Percentiles rank a stretch among this genome's conserved stretches.
phyloP scores from a whole-genome alignment of 2,797 vertebrate species.

The Falco concolor region DNA sequence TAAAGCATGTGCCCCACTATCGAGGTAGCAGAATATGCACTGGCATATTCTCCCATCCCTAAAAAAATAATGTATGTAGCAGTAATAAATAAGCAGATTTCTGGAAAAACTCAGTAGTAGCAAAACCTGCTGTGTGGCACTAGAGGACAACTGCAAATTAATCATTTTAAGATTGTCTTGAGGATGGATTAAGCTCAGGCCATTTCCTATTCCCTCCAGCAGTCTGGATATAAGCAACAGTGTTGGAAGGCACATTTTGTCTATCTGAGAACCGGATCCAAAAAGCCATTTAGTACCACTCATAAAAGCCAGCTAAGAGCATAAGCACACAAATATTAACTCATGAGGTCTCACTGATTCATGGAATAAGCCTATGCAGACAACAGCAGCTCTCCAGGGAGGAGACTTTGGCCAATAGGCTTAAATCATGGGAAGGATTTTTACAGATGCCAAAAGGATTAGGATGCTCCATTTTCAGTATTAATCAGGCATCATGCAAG shows the following conservation, averaged over 20 bases:
- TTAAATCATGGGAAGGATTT: background rate
- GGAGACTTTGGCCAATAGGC: background rate
- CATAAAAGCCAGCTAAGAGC: background rate
- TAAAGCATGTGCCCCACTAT: background rate
- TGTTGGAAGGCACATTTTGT: background rate
- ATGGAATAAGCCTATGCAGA: background rate
- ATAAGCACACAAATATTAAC: background rate
- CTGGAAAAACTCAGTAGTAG: background rate
- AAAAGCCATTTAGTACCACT: background rate
- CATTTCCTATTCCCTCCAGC: slow-evolving; percentile 1
- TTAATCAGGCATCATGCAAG: background rate
- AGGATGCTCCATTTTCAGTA: background rate
- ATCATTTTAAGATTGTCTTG: slow-evolving; percentile 12
- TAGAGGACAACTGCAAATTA: background rate
- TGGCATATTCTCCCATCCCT: background rate
- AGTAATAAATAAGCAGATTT: background rate
- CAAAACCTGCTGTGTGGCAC: slow-evolving; percentile 1
- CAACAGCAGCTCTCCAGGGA: background rate
- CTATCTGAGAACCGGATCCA: background rate
- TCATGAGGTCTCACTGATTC: slow-evolving; percentile 8
- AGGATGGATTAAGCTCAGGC: background rate
- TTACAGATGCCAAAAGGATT: background rate
- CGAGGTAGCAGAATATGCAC: background rate
- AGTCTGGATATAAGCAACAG: background rate
- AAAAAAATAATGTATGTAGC: background rate